These are phyloP conservation scores for Emys orbicularis DNA, from an alignment of 2,797 vertebrate species.

Conservation along the genomic window DNA sequence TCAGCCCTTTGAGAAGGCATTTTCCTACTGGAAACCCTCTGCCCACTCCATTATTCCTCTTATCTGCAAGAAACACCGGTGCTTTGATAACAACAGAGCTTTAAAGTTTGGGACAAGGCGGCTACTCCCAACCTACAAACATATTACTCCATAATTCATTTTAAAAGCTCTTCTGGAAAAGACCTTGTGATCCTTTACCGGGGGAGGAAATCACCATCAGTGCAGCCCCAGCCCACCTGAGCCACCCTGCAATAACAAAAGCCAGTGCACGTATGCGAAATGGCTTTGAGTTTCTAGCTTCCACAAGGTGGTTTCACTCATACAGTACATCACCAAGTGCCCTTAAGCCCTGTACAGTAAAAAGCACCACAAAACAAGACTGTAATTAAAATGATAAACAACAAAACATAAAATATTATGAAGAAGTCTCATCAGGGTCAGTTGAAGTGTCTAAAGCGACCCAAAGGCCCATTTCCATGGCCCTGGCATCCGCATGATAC, in stretches of 20 bases:
- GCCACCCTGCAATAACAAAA: neutral
- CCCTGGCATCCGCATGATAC: neutral
- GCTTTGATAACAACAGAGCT: neutral
- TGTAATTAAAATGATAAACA: too few relatives aligned
- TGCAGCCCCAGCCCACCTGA: neutral
- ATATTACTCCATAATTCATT: neutral
- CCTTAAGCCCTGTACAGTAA: too few relatives aligned
- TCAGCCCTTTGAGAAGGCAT: neutral
- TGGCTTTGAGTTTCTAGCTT: neutral
- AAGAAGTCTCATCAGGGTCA: neutral
- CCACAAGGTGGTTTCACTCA: neutral
- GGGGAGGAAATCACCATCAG: neutral
- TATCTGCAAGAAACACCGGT: neutral
- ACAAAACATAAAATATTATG: too few relatives aligned
- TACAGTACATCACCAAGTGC: neutral
- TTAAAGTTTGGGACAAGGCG: neutral
- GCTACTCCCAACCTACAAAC: neutral
- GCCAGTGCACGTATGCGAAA: neutral
- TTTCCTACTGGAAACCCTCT: neutral
- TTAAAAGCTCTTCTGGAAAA: neutral
- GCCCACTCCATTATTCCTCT: neutral
- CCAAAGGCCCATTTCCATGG: neutral
- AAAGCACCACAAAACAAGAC: too few relatives aligned
- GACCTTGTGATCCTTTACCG: neutral
- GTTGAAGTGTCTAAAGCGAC: neutral